These are phyloP conservation scores for Nymphalis io DNA, from an alignment of 1,140 invertebrate species.

Conservation along the genomic window DNA sequence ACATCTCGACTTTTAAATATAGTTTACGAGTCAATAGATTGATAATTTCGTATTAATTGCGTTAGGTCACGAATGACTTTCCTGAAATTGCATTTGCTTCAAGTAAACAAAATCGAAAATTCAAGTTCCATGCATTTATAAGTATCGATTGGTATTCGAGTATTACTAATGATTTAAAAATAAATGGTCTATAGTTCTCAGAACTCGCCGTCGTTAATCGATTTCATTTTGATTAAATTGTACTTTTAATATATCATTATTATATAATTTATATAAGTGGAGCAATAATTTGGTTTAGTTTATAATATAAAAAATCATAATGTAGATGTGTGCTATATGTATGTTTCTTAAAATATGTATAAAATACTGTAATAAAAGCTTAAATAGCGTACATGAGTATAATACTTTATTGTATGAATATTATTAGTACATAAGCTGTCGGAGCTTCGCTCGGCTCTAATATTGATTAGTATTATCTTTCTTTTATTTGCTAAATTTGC, in stretches of 20 bases:
- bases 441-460: too few relatives aligned
- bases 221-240: not conserved
- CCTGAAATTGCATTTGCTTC: constrained; percentile 25
- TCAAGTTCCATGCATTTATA: constrained; percentile 26
- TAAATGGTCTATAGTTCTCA: constrained; percentile 1
- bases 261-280: too few relatives aligned
- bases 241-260: not conserved
- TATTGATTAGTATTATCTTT: too few relatives aligned
- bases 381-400: too few relatives aligned
- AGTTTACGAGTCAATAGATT: not conserved
- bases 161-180: constrained; percentile 25
- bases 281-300: too few relatives aligned
- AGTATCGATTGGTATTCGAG: constrained; percentile 19
- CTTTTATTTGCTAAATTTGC: too few relatives aligned
- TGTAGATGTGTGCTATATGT: too few relatives aligned
- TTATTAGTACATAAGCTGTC: too few relatives aligned
- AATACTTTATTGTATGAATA: too few relatives aligned
- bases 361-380: too few relatives aligned
- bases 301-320: too few relatives aligned
- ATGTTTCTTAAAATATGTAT: too few relatives aligned
- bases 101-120: constrained; percentile 34
- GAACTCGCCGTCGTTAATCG: not conserved
- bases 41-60: constrained; percentile 18
- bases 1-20: not conserved
- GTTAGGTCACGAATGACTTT: constrained; percentile 17